Base-by-base conservation (phyloP, 64 coral and sea anemone genomes). In the Exaiptasia diaphana region DNA sequence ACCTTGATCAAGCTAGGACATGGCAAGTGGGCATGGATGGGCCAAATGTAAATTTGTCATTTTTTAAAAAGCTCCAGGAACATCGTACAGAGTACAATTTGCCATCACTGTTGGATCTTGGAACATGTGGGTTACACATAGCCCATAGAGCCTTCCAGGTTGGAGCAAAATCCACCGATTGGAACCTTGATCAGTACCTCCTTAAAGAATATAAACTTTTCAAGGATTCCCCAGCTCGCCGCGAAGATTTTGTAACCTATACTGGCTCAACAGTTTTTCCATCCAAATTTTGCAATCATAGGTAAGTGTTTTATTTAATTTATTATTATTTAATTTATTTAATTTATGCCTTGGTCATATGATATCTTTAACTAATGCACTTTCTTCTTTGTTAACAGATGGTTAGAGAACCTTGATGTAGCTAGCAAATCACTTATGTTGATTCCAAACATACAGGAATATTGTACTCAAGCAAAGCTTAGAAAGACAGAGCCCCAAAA, bases 241-340 rank as follows among this genome's bases (percentile, higher is more conserved):
- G 75, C 13, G 76, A 93, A 81, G 83, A 87, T 30, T 87, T 68
- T 31, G 57, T 77, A 5, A 81, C 32, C 24, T 86, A 91, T 40
- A 91, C 89, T 73, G 89, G 89, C 29, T 60, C 71, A 24, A 29
- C 77, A 23, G 82, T 86, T 43, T 80, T 93, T 67, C 82, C 82
- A 57, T 86, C 90, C 0, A 86, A 86, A 54, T 93, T 93, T 82
- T 87, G 83, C 44, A 87, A 87, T 57, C 83, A 87, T 54, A 87
- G 82, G 90, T 93, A 93, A 57, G 34, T 72, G 68, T 72, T n/a
- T n/a, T n/a, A n/a, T n/a, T n/a, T n/a, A n/a, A n/a, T n/a, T n/a
- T n/a, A n/a, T n/a, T n/a, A n/a, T n/a, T n/a, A n/a, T n/a, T n/a
- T n/a, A 43, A 37, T 5, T 38, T 37, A 70, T 37, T 37, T 70